Conservation (phyloP, 2,113 vertebrate species). For the Microcebus lehilahytsara region DNA sequence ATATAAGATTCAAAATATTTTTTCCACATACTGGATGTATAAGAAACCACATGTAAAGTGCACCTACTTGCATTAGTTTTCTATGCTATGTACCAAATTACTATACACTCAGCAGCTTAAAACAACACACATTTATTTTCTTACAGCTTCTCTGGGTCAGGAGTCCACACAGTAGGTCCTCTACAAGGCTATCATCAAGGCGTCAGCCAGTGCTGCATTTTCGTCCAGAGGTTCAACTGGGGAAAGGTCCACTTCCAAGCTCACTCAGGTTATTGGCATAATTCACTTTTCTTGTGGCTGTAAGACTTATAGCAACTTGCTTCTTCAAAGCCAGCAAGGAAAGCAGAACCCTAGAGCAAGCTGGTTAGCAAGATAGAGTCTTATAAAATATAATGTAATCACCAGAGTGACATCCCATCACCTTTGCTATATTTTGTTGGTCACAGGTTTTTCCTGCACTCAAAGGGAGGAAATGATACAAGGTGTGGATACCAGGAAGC, state of each 20-base stretch:
- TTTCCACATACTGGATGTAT: not conserved
- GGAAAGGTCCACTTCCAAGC: not conserved
- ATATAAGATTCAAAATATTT: not conserved
- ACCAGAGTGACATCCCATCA: not conserved
- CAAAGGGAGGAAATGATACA: not conserved
- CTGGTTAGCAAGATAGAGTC: not conserved
- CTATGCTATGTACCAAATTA: not conserved
- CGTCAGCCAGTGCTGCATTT: not conserved
- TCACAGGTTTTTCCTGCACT: not conserved
- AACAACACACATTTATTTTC: not conserved
- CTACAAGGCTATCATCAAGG: not conserved
- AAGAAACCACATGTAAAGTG: not conserved
- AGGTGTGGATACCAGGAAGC: accelerated
- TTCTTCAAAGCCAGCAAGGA: not conserved
- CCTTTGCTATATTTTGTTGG: not conserved
- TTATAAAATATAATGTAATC: not conserved
- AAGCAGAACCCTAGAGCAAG: not conserved
- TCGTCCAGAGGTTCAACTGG: not conserved
- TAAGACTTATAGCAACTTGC: not conserved
- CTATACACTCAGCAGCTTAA: not conserved
- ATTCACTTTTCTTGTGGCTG: not conserved
- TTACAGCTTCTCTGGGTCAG: not conserved
- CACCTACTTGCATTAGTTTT: not conserved
- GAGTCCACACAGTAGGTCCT: not conserved
- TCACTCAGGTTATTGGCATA: not conserved